Evolutionary conservation across 2,797 vertebrate species (phyloP).

Genomic region (Diglossa cyanea): DNA sequence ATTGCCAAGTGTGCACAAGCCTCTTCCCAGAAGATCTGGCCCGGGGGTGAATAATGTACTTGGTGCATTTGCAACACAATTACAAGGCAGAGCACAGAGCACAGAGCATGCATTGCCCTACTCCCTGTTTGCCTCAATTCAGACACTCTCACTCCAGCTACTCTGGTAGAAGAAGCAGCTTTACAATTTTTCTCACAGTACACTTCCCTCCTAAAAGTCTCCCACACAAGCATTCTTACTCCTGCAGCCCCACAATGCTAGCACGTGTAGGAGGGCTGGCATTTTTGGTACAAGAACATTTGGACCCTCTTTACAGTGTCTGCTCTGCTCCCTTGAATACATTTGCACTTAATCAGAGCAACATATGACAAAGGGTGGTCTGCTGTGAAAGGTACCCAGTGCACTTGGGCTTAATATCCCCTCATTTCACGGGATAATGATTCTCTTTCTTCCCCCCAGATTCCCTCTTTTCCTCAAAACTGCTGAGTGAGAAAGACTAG

Average conservation of each 20-base stretch:
- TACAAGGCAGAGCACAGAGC: background rate
- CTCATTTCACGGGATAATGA: background rate
- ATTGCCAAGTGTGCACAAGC: background rate
- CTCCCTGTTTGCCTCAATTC: background rate
- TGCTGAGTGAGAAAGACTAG: background rate
- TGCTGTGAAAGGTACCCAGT: background rate
- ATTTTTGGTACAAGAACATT: background rate
- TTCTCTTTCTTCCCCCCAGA: background rate
- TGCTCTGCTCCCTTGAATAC: constrained; percentile 6
- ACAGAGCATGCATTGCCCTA: background rate
- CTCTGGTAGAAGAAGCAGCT: background rate
- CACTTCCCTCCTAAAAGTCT: background rate
- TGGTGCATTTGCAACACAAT: constrained; percentile 34
- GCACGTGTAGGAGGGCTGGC: background rate
- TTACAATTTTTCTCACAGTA: background rate
- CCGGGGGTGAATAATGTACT: background rate
- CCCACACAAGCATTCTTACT: constrained; percentile 9
- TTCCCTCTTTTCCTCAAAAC: constrained; percentile 2
- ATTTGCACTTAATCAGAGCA: constrained; percentile 33
- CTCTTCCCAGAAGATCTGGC: constrained; percentile 1
- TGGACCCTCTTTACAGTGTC: background rate
- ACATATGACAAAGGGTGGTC: background rate
- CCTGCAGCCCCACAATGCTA: background rate
- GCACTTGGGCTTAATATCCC: background rate
- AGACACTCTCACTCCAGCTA: background rate